Evolutionary conservation across 2,888 invertebrate genomes (phyloP), one percentile per base, ranked within the genome.

Genomic region (Panzeria rudis): DNA sequence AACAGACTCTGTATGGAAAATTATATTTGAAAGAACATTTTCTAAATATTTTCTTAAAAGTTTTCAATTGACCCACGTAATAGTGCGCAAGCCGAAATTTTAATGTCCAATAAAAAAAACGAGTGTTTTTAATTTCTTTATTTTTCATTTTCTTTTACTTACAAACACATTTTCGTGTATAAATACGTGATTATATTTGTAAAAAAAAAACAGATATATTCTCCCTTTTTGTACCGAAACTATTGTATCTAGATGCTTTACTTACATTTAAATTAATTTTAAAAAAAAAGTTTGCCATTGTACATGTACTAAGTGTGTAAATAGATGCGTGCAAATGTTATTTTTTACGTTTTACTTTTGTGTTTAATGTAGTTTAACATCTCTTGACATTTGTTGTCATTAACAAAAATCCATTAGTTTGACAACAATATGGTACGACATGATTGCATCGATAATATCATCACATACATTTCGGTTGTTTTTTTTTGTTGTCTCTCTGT

Each of bases 371-470:
- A 82, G 76, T 82, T 82, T 64, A 82, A 85, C 85, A 85, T 73
- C 69, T 85, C 78, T 52, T 82, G 85, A 85, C 85, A 86, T 82
- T 84, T 85, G 84, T 83, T 85, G 78, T 81, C 86, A 83, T 83
- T 85, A 84, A 81, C 75, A 82, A 78, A 85, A 85, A 82, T 82
- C 86, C 86, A 86, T 84, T 84, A 84, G 81, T 78, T 87, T 87
- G 87, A 87, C 85, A 83, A 64, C 86, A 84, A 87, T 86, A 84
- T 78, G 80, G 73, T 86, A 81, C 83, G 87, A 88, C 88, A 87
- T 83, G 87, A 87, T 88, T 84, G 87, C 83, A 72, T 84, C 77
- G 88, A 87, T 87, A 87, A 87, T 82, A 87, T 88, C 88, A 56
- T 75, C 72, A 56, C 56, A 77, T 80, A 50, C 68, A 76, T 83